Evolutionary conservation across 1,140 invertebrate genomes (phyloP).

Genomic region (Heterodera carotae): DNA sequence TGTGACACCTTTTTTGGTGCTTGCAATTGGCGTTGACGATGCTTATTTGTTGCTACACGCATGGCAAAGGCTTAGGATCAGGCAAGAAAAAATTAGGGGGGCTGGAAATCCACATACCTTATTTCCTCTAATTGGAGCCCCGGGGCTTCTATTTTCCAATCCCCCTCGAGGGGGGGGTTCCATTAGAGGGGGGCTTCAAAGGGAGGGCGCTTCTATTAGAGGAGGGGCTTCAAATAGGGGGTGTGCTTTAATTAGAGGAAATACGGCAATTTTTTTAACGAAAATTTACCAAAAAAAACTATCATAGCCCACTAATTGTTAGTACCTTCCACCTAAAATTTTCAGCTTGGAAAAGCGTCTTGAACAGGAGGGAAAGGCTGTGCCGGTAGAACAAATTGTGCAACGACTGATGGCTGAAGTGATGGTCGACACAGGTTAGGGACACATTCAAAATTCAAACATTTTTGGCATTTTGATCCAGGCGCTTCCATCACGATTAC

Average conservation of each 20-base stretch:
- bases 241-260: too few species aligned
- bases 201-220: too few species aligned
- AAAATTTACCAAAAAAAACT: too few species aligned
- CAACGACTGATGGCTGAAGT: slow-evolving; percentile 51
- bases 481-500: slow-evolving; percentile 64
- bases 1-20: slow-evolving; percentile 60
- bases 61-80: slow-evolving; percentile 13
- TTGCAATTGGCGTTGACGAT: slow-evolving; percentile 64
- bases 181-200: too few species aligned
- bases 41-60: slow-evolving; percentile 55
- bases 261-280: too few species aligned
- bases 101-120: too few species aligned
- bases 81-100: slow-evolving; percentile 20
- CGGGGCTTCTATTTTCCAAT: too few species aligned
- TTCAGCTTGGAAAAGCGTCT: slow-evolving; percentile 16
- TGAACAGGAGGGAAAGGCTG: background rate
- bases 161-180: too few species aligned
- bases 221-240: too few species aligned
- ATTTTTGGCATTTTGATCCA: slow-evolving; percentile 18
- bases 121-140: too few species aligned
- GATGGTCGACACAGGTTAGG: slow-evolving; percentile 58
- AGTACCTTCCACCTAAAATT: slow-evolving; percentile 4
- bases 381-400: slow-evolving; percentile 24
- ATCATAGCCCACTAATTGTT: too few species aligned
- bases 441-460: background rate